Base-by-base conservation (phyloP, 2,113 vertebrate species). In the Rhinopomastus cyanomelas region DNA sequence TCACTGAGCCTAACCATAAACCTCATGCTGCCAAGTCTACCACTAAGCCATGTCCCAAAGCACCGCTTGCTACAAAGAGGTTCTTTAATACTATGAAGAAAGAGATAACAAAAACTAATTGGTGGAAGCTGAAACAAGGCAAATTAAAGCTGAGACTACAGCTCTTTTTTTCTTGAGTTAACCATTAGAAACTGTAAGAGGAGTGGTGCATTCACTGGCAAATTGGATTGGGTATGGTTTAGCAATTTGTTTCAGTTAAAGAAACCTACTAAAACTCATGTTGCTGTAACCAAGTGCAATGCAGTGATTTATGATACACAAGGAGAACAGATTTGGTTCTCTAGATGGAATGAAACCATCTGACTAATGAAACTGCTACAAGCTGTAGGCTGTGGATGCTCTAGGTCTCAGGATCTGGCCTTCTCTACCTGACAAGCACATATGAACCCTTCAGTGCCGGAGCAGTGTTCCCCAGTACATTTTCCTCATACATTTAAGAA, bases 161-260 rank as follows among this genome's bases (percentile, higher is more conserved):
- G 46, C 12, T 81, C 32, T 25, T 3, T 72, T 68, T 65, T 65
- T 42, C 36, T 81, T 76, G 57, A 67, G 52, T 64, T 75, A 81
- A 42, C 46, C 27, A 68, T 57, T 67, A 86, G 73, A 59, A 77
- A 88, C 22, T 36, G 51, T 27, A 53, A 87, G 78, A 81, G n/a
- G 64, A 76, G 13, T 0, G 0, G 59, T 46, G 81, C 42, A n/a
- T 79, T 83, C 81, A 81, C 27, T 10, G 72, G 66, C 32, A 94
- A 78, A 94, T 84, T 78, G 52, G 29, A 86, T 44, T 73, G 8
- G 36, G n/a, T 66, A 75, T n/a, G 30, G 66, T 52, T 81, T 65
- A 78, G 75, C 60, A 71, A 85, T 75, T 89, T 66, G 56, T 88
- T 94, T 85, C 32, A 79, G 66, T 88, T 81, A 85, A 32, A 84